Base-by-base conservation (phyloP, 2,797 vertebrate species). In the Poecilia picta region DNA sequence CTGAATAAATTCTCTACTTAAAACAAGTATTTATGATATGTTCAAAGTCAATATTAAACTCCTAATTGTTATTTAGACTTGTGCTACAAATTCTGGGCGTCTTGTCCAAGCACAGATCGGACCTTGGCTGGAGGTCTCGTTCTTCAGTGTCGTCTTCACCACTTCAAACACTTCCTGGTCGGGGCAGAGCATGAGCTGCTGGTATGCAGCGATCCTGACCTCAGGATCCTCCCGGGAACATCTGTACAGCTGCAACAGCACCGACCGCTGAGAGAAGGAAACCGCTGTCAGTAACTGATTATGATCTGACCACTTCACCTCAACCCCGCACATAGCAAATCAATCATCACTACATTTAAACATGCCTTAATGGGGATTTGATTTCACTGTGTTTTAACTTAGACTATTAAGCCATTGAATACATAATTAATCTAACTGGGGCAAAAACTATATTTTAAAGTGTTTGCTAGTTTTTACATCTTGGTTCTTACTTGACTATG, bases 111-210 rank as follows among this genome's bases (percentile, higher is more conserved):
- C 68, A 73, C 43, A 3, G 68, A 33, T 81, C 83, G 83, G 73
- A 98, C 97, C 97, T 96, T 98, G 98, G 83, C 94, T 97, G 86
- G 97, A 98, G 12, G 81, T 95, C 92, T 97, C 96, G 0, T 88
- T 90, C 53, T 87, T 93, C 79, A 97, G 95, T 0, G 94, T 96
- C 31, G 59, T 87, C 83, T 89, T 95, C 80, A 98, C 95, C 87
- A 88, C 91, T 68, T 94, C 87, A 83, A 97, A 96, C 55, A 97
- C 86, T 15, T 95, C 91, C 18, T 92, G 91, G 45, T 93, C 89
- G 0, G 97, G 96, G 88, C 97, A 98, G 78, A 89, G 95, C 95
- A 98, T 96, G 89, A 97, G 94, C 85, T 95, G 94, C 85, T 96
- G 97, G 95, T 97, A 98, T 83, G 97, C 96, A 45, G 95, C 94